Base-by-base conservation (phyloP, 2,797 vertebrate genomes). In the Leucoraja ocellata region DNA sequence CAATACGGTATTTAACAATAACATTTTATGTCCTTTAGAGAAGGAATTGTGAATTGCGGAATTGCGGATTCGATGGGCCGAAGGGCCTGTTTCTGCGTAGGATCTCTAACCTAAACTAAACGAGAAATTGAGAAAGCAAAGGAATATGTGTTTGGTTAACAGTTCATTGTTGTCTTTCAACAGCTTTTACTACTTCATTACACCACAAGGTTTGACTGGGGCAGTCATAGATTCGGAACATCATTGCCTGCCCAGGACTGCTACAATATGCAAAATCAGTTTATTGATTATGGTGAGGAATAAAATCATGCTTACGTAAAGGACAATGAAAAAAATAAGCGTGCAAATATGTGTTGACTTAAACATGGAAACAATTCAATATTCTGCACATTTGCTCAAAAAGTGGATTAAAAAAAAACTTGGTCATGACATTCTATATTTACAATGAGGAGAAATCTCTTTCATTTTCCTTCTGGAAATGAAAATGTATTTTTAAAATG, bases 401-500 rank as follows among this genome's bases (percentile, higher is more conserved):
- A 73, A 91, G 74, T 74, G 71, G 63, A 73, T 91, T 46, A 39
- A 10, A 74, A 91, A 91, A 25, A 39, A 28, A 74, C 23, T 28
- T 46, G 18, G 65, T 74, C 83, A 74, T 74, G 88, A 91, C 21
- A 54, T 71, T 9, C 21, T 28, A 46, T 11, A 9, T 91, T 46
- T 74, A 46, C 23, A 74, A 32, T 91, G 1, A 91, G 39, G 39
- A 86, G 46, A 46, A 46, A 46, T 46, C 46, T 46, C 46, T 46
- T 46, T 46, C 46, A 46, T 46, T 46, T 46, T 65, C 65, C 16
- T 71, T 1, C 32, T 74, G 90, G 16, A 91, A 46, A 91, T 28
- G 32, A 91, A 91, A 91, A 46, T 91, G 36, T 73, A 91, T 68
- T 91, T 68, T 74, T 46, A 74, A 36, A 84, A 32, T 39, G 36